Evolutionary conservation across 2,113 vertebrate species (phyloP), one percentile per base, ranked within the genome.

Genomic region (Barnardius zonarius): DNA sequence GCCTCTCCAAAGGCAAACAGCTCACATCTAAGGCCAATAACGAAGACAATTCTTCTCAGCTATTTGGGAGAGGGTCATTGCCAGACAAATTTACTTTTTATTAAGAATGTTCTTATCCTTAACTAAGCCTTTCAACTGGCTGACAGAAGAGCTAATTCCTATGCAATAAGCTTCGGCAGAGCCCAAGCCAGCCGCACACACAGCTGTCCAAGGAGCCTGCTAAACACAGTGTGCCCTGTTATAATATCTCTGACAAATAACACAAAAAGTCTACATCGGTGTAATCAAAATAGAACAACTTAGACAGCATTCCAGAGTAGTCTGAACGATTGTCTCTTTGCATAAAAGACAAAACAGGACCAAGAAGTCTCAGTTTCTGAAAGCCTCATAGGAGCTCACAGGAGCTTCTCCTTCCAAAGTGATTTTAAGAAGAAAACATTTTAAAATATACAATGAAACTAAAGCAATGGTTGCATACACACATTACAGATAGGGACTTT

Each of bases 261-360:
- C 57, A 37, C 33, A 31, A 43, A 30, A 57, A 20, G 6, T 16
- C 72, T 74, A 6, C 64, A 57, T 39, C 2, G 0, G 17, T 41
- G 28, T 24, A 37, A 85, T 8, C 33, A 59, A 69, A 72, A 49
- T 5, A 5, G 3, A 78, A 67, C 54, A 57, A 46, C 31, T 49
- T 20, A 1, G 0, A 48, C 13, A 43, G 57, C 43, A 27, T 10
- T 13, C 31, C 5, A 0, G 9, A 23, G 17, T 0, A 28, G 20
- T 0, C 72, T 43, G 22, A 73, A 69, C 68, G 46, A n/a, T 5
- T 46, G 44, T 3, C 19, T 41, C 27, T 13, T 13, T 11, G 13
- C 17, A 10, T 9, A 12, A n/a, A 25, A 22, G 6, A 27, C 41
- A n/a, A 75, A 6, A 17, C 1, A 31, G 13, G 24, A 54, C 5